Evolutionary conservation across 1,140 invertebrate species (phyloP), one percentile per base, ranked within the genome.

Genomic region (Schlechtendalia chinensis): DNA sequence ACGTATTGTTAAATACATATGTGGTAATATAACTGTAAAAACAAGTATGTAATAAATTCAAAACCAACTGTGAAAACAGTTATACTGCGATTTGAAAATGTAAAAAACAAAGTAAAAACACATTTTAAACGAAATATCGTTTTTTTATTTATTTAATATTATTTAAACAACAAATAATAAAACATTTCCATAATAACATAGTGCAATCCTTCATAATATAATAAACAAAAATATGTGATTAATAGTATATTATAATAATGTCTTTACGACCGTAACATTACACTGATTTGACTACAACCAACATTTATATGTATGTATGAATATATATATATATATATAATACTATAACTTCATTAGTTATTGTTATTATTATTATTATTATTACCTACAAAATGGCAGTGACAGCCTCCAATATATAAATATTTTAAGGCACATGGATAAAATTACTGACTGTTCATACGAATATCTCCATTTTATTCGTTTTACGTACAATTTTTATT

Each of bases 391-490:
- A 77, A 77, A 77, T 77, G 72, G 72, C 72, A 77, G 72, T 77
- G 72, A 24, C n/a, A 58, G 32, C 72, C 72, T 59, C 22, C 56
- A 59, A 72, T 54, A 39, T 39, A 39, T 39, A 39, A 72, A 54
- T 50, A 56, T 53, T 74, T 56, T 74, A 58, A 77, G 54, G 75
- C 75, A 79, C 56, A 50, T 79, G 47, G 75, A 79, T 14, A n/a
- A 58, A 61, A 63, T 79, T 79, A 29, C 17, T 79, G 39, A 69
- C 63, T 59, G 27, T 72, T 91, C 89, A 93, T 86, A 93, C 89
- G 84, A 92, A 88, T 83, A 94, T 90, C 87, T 94, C 93, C 90
- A 94, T 91, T 84, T 91, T 90, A 86, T 91, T 91, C 83, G 89
- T 91, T 88, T 92, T 91, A 29, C 93, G 89, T 82, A 90, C 86